Evolutionary conservation across 2,888 invertebrate species (phyloP).

Genomic region (Alcis repandata): DNA sequence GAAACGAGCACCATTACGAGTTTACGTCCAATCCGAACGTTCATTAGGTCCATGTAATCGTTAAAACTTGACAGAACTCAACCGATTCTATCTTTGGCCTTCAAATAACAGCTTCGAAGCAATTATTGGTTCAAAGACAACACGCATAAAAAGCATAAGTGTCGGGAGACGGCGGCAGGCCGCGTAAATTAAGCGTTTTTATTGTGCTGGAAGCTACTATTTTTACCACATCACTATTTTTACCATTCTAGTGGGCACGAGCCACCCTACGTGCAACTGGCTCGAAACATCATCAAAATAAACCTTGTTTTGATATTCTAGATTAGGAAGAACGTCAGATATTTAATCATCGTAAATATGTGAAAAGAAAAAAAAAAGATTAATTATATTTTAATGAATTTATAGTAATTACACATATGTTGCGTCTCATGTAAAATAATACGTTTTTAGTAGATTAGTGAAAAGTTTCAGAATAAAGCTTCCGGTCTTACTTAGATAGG

Average conservation of each 20-base stretch:
- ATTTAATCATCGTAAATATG: too few relatives aligned
- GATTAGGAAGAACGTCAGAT: background rate
- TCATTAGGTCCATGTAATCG: conserved; percentile 47
- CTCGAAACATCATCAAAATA: conserved; percentile 57
- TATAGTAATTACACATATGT: too few relatives aligned
- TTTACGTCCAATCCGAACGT: conserved; percentile 12
- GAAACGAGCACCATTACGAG: conserved; percentile 4
- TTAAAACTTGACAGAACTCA: conserved; percentile 56
- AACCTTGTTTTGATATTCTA: conserved; percentile 18
- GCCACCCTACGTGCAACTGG: conserved; percentile 65
- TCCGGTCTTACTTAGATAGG: too few relatives aligned
- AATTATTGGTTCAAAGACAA: conserved; percentile 84
- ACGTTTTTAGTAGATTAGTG: too few relatives aligned
- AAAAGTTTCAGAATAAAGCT: too few relatives aligned
- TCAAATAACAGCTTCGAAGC: conserved; percentile 64
- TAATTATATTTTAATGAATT: too few relatives aligned
- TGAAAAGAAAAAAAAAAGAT: too few relatives aligned
- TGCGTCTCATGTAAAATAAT: too few relatives aligned
- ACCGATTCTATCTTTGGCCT: conserved; percentile 62
- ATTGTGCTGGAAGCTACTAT: conserved; percentile 67
- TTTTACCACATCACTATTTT: conserved; percentile 67
- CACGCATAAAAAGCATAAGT: conserved; percentile 85
- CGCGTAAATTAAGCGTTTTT: conserved; percentile 85
- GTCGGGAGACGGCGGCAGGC: conserved; percentile 73
- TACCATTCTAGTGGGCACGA: conserved; percentile 78